Evolutionary conservation across 1,140 invertebrate genomes (phyloP), one percentile per base, ranked within the genome.

Genomic region (Protaetia brevitarsis): DNA sequence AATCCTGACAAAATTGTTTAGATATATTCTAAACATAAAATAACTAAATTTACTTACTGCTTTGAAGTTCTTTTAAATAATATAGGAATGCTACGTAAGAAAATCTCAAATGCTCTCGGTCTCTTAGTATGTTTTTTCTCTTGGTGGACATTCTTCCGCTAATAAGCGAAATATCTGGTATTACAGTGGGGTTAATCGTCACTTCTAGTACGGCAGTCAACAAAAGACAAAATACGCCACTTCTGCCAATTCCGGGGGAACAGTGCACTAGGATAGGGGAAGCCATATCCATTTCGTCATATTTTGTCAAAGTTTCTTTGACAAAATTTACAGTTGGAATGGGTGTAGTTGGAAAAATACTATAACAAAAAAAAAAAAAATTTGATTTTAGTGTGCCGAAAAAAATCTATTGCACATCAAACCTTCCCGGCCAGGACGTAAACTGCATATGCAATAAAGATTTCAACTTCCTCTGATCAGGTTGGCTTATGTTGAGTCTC

Each of bases 341-440:
- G 8, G 85, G 80, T 37, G 79, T 82, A 6, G 83, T 81, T 23
- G 87, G 87, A 68, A 87, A 84, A 30, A 83, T 82, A 75, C 87
- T 88, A 21, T 19, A 45, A 45, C 11, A 79, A 66, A 65, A 59
- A n/a, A n/a, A n/a, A n/a, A n/a, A 28, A 31, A 8, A 57, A 28
- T 23, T 28, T 13, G 16, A 64, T 65, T 8, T 29, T n/a, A n/a
- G n/a, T 2, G n/a, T 8, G 23, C 5, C 16, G 8, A 45, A 1
- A 19, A 3, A 6, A n/a, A n/a, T n/a, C n/a, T n/a, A 63, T 2
- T 11, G 28, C 19, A 57, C 28, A 66, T 78, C 78, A 82, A 45
- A 93, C 85, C 88, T 89, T 65, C 89, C 86, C 51, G 92, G 91
- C 88, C 92, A 96, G 29, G 89, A 86, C 63, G 87, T 88, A 78